A percentile compares a stretch with the other conserved stretches of the same genome.
Conservation (phyloP, 1,140 invertebrate species). For the Gerris buenoi region DNA sequence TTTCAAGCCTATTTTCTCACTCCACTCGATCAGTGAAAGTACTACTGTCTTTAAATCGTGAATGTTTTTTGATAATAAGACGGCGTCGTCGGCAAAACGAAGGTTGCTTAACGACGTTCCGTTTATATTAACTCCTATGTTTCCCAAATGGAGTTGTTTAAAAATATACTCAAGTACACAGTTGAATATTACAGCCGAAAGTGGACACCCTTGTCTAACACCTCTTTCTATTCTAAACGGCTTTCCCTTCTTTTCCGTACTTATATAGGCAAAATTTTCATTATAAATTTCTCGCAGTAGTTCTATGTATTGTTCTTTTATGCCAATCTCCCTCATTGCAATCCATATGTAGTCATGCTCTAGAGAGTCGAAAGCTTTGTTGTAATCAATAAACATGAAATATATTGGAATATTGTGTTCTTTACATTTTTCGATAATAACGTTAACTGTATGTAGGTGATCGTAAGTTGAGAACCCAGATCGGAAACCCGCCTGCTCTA, state of each 20-base stretch:
- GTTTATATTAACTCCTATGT: slow-evolving; percentile 21
- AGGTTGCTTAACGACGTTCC: slow-evolving; percentile 20
- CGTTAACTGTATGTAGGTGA: slow-evolving; percentile 9
- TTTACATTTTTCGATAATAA: slow-evolving; percentile 11
- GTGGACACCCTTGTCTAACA: slow-evolving; percentile 11
- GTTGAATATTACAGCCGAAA: slow-evolving; percentile 20
- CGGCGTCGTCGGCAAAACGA: slow-evolving; percentile 27
- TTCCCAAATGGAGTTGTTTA: slow-evolving; percentile 17
- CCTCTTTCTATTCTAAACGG: background rate
- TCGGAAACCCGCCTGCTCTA: slow-evolving; percentile 28
- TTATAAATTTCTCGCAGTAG: slow-evolving; percentile 5
- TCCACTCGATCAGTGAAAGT: background rate
- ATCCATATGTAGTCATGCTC: background rate
- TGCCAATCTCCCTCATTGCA: background rate
- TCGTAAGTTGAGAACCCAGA: slow-evolving; percentile 18
- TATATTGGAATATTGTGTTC: slow-evolving; percentile 9
- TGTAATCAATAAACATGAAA: slow-evolving; percentile 7
- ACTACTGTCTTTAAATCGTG: slow-evolving; percentile 8
- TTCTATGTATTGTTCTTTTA: background rate
- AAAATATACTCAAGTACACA: slow-evolving; percentile 16
- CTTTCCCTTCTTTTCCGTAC: background rate
- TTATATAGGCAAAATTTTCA: background rate
- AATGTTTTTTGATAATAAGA: slow-evolving; percentile 18
- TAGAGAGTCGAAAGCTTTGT: slow-evolving; percentile 2
- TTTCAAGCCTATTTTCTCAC: slow-evolving; percentile 9